Conservation (phyloP, 2,888 invertebrate genomes). For the Drepana falcataria region DNA sequence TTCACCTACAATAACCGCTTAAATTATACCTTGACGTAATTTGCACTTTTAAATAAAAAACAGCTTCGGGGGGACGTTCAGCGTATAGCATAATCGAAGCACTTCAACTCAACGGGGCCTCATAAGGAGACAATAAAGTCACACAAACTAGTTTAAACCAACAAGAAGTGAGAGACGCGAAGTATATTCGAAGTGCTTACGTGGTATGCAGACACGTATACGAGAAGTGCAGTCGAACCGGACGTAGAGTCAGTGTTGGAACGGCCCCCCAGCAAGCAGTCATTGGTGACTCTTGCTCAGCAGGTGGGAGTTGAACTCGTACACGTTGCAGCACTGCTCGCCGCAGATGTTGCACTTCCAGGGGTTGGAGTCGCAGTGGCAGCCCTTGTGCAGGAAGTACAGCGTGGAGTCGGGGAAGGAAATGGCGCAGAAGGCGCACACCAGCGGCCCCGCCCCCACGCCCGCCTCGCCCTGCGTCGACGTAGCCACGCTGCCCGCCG, state of each 20-base stretch:
- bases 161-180: conserved; percentile 32
- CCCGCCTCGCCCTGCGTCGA: conserved; percentile 83
- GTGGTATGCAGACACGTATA: conserved; percentile 50
- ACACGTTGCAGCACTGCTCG: conserved; percentile 95
- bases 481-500: conserved; percentile 82
- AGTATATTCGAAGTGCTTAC: conserved; percentile 64
- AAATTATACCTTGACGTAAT: conserved; percentile 64
- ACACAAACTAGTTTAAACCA: conserved; percentile 12
- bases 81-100: conserved; percentile 69
- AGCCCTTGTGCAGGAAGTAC: conserved; percentile 98
- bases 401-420: conserved; percentile 97
- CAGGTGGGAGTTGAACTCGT: conserved; percentile 97
- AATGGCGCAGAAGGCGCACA: conserved; percentile 95
- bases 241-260: conserved; percentile 47
- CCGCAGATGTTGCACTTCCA: conserved; percentile 99
- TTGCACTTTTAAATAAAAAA: conserved; percentile 66
- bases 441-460: conserved; percentile 78
- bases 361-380: conserved; percentile 97
- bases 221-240: conserved; percentile 49
- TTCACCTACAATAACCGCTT: conserved; percentile 62
- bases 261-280: conserved; percentile 76
- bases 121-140: conserved; percentile 19
- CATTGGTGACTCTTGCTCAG: conserved; percentile 95
- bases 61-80: conserved; percentile 75
- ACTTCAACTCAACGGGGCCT: conserved; percentile 46